Conservation (phyloP, 2,797 vertebrate species). For the Acanthiza pusilla region DNA sequence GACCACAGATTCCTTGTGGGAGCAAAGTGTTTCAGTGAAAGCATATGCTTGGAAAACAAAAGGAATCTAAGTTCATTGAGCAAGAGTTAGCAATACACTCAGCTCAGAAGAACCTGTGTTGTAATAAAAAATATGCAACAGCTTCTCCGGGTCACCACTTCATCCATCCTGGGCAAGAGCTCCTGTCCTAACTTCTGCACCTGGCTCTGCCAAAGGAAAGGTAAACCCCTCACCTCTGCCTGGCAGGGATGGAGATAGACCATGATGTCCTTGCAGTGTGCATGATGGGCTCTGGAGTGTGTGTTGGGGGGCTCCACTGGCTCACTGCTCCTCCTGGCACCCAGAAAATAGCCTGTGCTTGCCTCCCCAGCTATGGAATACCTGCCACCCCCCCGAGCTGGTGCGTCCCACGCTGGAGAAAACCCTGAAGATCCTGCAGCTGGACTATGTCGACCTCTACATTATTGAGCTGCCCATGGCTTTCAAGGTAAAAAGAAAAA, state of each 20-base stretch:
- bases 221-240: not conserved
- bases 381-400: conserved; percentile 79
- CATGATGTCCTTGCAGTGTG: not conserved
- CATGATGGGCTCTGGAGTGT: not conserved
- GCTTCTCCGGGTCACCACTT: not conserved
- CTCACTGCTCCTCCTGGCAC: not conserved
- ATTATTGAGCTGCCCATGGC: conserved; percentile 89
- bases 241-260: not conserved
- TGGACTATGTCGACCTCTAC: conserved; percentile 92
- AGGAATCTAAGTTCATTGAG: not conserved
- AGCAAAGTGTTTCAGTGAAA: conserved; percentile 45
- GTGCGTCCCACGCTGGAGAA: conserved; percentile 84
- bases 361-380: conserved; percentile 85
- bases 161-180: not conserved
- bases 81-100: not conserved
- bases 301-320: not conserved
- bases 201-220: not conserved
- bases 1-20: conserved; percentile 35
- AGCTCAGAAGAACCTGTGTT: not conserved
- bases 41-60: conserved; percentile 22
- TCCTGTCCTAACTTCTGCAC: not conserved
- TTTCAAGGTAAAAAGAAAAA: conserved; percentile 81
- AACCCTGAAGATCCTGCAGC: conserved; percentile 79
- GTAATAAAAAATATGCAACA: not conserved
- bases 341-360: not conserved